Base-by-base conservation (phyloP, 2,888 invertebrate genomes). In the Melanotus villosus region DNA sequence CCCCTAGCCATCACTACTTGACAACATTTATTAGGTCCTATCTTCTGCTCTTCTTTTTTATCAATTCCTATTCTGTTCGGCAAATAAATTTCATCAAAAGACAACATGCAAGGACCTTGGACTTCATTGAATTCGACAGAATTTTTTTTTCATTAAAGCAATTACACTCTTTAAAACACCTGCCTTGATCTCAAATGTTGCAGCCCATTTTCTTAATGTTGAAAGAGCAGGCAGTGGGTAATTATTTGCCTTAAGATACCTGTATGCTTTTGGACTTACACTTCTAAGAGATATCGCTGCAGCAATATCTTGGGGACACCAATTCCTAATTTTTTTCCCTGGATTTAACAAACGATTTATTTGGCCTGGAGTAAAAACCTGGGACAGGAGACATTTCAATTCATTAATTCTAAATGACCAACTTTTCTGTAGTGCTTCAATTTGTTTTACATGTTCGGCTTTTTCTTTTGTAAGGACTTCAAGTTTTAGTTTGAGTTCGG, bases 11-110 rank as follows among this genome's bases (percentile, higher is more conserved):
- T 70, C 18, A 73, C 71, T 30, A 56, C 56, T 69, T 77, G 74
- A 52, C 73, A 70, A 10, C 59, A 52, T 69, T 70, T 70, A 50
- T 76, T 72, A 7, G 76, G 76, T 4, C 73, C 76, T 65, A n/a
- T n/a, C n/a, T n/a, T n/a, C n/a, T n/a, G n/a, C n/a, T n/a, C n/a
- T n/a, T n/a, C n/a, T n/a, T n/a, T 69, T 68, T 67, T 65, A 26
- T 78, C 73, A 9, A 76, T 73, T 18, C 68, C 58, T 1, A 76
- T 70, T 64, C 67, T 64, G 26, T 68, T 66, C 0, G 73, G 70
- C 7, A 77, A 18, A 65, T 77, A 73, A 12, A 76, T 65, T 72
- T 77, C 73, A 69, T 77, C 76, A 59, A 77, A 78, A 1, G 32
- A 3, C 10, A 32, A 10, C 1, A 32, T 10, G 19, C 68, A 68